Evolutionary conservation across 2,797 vertebrate species (phyloP).

Genomic region (Xenops minutus): DNA sequence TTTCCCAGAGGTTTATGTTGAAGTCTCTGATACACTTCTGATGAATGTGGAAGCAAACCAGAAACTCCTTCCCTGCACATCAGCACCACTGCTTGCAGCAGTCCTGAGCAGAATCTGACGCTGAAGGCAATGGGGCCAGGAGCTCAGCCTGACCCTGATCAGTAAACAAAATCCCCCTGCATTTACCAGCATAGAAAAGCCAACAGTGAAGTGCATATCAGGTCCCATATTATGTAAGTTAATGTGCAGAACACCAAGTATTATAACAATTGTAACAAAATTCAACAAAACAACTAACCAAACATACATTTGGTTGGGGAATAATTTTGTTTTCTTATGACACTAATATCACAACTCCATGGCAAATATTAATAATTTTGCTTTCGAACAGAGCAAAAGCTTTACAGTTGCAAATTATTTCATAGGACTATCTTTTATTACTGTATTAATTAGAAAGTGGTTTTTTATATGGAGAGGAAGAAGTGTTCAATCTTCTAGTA

Average conservation of each 20-base stretch:
- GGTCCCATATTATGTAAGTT: not conserved
- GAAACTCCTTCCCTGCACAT: not conserved
- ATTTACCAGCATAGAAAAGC: not conserved
- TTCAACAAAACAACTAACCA: not conserved
- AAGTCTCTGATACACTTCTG: not conserved
- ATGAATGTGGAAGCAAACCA: not conserved
- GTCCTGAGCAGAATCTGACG: not conserved
- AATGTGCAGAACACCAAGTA: not conserved
- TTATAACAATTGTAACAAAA: too few relatives aligned
- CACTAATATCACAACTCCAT: not conserved
- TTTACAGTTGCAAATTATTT: not conserved
- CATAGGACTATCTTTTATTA: not conserved
- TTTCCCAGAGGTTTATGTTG: not conserved
- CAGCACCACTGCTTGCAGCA: not conserved
- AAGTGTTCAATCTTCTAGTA: not conserved
- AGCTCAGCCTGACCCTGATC: not conserved
- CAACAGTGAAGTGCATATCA: not conserved
- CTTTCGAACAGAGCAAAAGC: not conserved
- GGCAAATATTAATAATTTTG: not conserved
- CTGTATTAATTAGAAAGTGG: not conserved
- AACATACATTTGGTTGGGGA: not conserved
- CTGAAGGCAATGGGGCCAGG: not conserved
- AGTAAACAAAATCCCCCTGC: not conserved
- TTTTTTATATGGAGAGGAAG: not conserved
- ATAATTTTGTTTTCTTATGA: not conserved